Evolutionary conservation across 2,113 vertebrate species (phyloP), one percentile per base, ranked within the genome.

Genomic region (Hiodon tergisus): DNA sequence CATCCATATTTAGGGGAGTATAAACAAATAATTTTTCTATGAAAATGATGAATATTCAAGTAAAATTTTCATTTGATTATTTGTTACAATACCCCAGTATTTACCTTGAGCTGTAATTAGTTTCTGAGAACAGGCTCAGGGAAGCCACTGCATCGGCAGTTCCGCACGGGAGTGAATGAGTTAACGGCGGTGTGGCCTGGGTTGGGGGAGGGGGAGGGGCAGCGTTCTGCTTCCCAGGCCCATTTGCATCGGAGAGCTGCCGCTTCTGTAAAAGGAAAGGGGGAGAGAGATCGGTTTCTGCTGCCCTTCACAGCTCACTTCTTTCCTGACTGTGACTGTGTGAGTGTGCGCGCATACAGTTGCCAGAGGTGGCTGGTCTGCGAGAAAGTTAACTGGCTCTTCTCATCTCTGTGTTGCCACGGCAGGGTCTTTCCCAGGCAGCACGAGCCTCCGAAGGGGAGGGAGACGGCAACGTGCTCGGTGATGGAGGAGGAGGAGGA

Each of bases 151-250:
- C 70, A 31, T 31, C 74, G 54, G 54, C 60, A 53, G 16, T 62
- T 47, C 65, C 60, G 58, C 17, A 50, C 48, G 13, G 81, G 13
- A 63, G 48, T 69, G 78, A 82, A 82, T 70, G 80, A 78, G 84
- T 85, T 85, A 85, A 85, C 71, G 54, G 72, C 72, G 75, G 72
- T 58, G 75, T 76, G 75, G 81, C 79, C 76, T 69, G 80, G 82
- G 54, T 76, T 77, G 65, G 58, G 71, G 83, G 73, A 63, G n/a
- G 71, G 78, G 76, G 76, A 65, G 60, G n/a, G 60, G 9, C 66
- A 69, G 57, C 76, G 46, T 72, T 77, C 76, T 65, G 73, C 55
- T 75, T 82, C 76, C 68, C 71, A 69, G 76, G 63, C 54, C 73
- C 80, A 78, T 81, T 77, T 74, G 80, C 77, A 82, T 82, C 72